Conservation (phyloP, 2,888 invertebrate species). For the Ectropis crepuscularia region DNA sequence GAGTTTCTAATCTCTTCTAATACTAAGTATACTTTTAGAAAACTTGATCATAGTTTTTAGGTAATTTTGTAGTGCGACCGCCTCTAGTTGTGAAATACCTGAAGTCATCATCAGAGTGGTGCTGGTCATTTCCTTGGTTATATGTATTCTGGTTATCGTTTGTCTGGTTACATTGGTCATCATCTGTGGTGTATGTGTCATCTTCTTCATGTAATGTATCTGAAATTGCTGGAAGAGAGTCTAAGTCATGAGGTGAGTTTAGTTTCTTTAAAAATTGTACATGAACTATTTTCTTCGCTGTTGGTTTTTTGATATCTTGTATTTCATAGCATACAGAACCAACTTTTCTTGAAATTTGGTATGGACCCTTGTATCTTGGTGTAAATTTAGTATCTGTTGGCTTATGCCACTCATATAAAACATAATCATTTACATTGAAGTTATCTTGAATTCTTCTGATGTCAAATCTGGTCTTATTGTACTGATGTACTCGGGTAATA, state of each 20-base stretch:
- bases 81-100: background rate
- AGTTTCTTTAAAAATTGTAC: constrained; percentile 8
- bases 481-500: background rate
- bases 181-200: background rate
- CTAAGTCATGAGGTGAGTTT: constrained; percentile 5
- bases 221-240: background rate
- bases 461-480: constrained; percentile 5
- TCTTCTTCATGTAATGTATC: too few relatives aligned
- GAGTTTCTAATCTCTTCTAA: too few relatives aligned
- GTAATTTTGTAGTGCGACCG: background rate
- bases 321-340: constrained; percentile 5
- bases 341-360: background rate
- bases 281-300: constrained; percentile 10
- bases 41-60: background rate
- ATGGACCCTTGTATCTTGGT: constrained; percentile 20
- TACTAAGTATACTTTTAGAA: too few relatives aligned
- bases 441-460: constrained; percentile 14
- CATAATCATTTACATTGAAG: constrained; percentile 20
- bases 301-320: constrained; percentile 6
- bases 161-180: background rate
- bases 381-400: constrained; percentile 18
- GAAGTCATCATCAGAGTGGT: too few relatives aligned
- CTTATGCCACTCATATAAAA: constrained; percentile 22
- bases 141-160: background rate
- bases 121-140: background rate